phyloP scores from a whole-genome alignment of 2,888 invertebrate genomes.

The Lasioglossum villosulum region DNA sequence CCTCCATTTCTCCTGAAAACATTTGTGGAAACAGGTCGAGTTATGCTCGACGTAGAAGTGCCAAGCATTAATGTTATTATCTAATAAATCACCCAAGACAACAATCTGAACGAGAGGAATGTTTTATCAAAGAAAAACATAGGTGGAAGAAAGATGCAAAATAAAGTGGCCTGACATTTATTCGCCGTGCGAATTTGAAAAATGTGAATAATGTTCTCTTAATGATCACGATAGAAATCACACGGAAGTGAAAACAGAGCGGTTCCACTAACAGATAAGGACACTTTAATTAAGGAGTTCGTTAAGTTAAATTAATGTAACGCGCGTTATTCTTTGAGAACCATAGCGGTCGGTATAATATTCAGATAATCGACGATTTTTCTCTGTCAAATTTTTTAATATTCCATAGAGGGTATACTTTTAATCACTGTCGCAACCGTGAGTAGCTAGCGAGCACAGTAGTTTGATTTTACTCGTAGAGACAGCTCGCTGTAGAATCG shows the following conservation, averaged over 20 bases:
- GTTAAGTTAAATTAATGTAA: not conserved
- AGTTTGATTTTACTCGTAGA: not conserved
- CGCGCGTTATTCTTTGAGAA: not conserved
- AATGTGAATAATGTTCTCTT: not conserved
- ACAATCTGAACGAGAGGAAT: not conserved
- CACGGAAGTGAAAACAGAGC: not conserved
- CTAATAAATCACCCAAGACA: not conserved
- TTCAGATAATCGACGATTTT: not conserved
- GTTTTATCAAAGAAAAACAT: not conserved
- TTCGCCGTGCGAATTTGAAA: not conserved
- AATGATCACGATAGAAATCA: not conserved
- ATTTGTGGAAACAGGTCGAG: not conserved
- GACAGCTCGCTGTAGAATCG: not conserved
- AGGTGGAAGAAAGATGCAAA: not conserved
- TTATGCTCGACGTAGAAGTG: not conserved
- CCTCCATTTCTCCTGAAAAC: too few species aligned
- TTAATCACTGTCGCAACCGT: not conserved
- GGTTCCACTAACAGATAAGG: not conserved
- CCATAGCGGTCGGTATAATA: not conserved
- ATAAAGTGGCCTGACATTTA: not conserved
- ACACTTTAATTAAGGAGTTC: not conserved
- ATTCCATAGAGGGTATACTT: not conserved
- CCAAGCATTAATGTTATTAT: not conserved
- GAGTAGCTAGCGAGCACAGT: not conserved
- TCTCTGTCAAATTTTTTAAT: not conserved